Evolutionary conservation across 2,113 vertebrate genomes (phyloP).

Genomic region (Tamias sibiricus): DNA sequence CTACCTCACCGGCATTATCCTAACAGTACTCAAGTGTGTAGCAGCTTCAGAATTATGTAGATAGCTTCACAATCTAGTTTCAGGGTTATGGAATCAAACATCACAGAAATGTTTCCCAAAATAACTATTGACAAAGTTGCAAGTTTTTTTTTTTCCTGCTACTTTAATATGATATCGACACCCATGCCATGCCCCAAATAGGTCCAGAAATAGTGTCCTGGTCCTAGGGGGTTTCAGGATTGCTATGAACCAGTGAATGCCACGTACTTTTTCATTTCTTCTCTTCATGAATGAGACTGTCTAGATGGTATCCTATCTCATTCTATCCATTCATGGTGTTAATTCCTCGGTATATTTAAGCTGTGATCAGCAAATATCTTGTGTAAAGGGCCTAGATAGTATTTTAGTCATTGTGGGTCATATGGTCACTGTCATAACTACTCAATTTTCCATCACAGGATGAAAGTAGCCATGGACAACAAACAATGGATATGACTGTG

Average conservation of each 20-base stretch:
- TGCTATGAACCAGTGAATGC: background rate
- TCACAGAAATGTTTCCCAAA: slow-evolving; percentile 41
- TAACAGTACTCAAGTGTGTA: slow-evolving; percentile 9
- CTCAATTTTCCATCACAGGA: background rate
- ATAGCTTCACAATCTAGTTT: background rate
- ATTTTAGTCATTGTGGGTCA: background rate
- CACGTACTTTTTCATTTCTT: background rate
- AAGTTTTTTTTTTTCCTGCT: background rate
- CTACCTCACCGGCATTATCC: background rate
- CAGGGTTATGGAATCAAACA: background rate
- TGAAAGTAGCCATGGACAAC: slow-evolving; percentile 14
- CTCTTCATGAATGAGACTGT: background rate
- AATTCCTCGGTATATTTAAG: slow-evolving; percentile 11
- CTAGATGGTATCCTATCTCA: background rate
- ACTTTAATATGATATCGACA: background rate
- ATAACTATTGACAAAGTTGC: background rate
- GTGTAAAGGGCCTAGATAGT: background rate
- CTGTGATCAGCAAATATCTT: background rate
- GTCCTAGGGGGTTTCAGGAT: background rate
- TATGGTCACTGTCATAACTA: background rate
- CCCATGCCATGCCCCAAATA: background rate
- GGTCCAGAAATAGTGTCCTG: background rate
- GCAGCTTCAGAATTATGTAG: slow-evolving; percentile 20
- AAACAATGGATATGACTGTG: background rate
- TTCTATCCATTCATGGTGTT: background rate